These are phyloP conservation scores for Solen grandis DNA, from an alignment of 1,140 invertebrate species.

Conservation along the genomic window DNA sequence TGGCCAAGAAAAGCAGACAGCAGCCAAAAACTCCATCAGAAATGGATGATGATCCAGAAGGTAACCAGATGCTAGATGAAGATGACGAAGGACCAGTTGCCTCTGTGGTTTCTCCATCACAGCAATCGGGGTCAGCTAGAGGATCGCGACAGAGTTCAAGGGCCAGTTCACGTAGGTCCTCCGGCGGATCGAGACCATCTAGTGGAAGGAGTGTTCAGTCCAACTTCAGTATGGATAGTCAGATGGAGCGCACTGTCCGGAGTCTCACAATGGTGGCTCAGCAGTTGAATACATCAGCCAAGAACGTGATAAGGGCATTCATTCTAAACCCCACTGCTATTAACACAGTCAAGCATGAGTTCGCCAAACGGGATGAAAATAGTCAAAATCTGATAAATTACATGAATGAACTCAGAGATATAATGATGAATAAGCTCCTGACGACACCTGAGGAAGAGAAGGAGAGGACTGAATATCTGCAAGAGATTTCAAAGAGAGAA, in stretches of 20 bases:
- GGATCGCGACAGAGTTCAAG: conserved; percentile 27
- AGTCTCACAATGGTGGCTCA: conserved; percentile 72
- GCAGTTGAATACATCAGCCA: conserved; percentile 75
- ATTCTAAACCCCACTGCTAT: conserved; percentile 71
- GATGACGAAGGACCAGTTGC: conserved; percentile 39
- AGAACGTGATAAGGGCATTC: conserved; percentile 77
- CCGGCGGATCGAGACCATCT: conserved; percentile 34
- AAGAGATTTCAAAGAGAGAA: conserved; percentile 74
- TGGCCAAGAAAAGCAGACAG: conserved; percentile 23
- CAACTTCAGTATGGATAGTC: conserved; percentile 64
- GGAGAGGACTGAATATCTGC: conserved; percentile 76
- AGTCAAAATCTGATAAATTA: conserved; percentile 61
- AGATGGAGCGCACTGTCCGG: conserved; percentile 70
- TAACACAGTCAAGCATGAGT: conserved; percentile 64
- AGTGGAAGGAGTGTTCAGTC: conserved; percentile 57
- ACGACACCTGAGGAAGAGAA: conserved; percentile 79
- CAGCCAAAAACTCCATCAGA: conserved; percentile 2
- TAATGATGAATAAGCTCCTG: conserved; percentile 75
- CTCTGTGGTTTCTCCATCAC: conserved; percentile 3
- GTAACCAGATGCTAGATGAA: conserved; percentile 55
- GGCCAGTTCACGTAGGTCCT: conserved; percentile 19
- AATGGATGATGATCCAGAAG: conserved; percentile 44
- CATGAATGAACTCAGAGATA: conserved; percentile 75
- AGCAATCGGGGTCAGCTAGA: conserved; percentile 6
- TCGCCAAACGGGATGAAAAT: conserved; percentile 27